Percentiles rank a stretch among this genome's conserved stretches.
These are phyloP conservation scores for Dryoscopus gambensis DNA, from an alignment of 2,113 vertebrate genomes.

Conservation along the genomic window DNA sequence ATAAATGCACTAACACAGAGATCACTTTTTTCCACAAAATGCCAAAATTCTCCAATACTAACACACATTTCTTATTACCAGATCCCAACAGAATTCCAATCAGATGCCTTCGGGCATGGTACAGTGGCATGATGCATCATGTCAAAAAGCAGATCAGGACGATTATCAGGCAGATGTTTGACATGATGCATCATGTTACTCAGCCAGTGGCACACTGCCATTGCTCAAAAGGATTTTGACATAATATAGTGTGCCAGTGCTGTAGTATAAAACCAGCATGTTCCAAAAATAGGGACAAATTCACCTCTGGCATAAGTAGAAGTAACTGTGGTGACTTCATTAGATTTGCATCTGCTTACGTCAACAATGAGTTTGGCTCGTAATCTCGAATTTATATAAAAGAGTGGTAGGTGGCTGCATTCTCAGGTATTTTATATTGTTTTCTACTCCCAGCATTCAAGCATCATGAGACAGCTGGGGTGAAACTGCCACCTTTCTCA, in stretches of 20 bases:
- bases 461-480: neutral
- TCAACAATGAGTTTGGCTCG: neutral
- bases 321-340: slow-evolving; percentile 51
- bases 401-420: neutral
- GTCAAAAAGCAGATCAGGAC: neutral
- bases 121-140: neutral
- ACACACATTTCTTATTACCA: neutral
- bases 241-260: neutral
- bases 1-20: neutral
- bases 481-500: neutral
- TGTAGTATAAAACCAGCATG: neutral
- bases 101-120: neutral
- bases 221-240: neutral
- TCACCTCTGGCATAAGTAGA: slow-evolving; percentile 41
- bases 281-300: slow-evolving; percentile 59
- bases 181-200: neutral
- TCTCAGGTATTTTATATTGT: neutral
- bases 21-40: neutral
- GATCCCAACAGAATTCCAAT: neutral
- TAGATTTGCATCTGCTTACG: slow-evolving; percentile 55
- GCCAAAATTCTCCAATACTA: neutral
- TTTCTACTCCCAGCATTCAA: neutral
- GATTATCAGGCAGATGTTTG: slow-evolving; percentile 22
- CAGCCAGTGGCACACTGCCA: neutral
- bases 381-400: slow-evolving; percentile 10